These are phyloP conservation scores for Leptinotarsa tumamoca DNA, from an alignment of 2,888 invertebrate species.

Conservation along the genomic window DNA sequence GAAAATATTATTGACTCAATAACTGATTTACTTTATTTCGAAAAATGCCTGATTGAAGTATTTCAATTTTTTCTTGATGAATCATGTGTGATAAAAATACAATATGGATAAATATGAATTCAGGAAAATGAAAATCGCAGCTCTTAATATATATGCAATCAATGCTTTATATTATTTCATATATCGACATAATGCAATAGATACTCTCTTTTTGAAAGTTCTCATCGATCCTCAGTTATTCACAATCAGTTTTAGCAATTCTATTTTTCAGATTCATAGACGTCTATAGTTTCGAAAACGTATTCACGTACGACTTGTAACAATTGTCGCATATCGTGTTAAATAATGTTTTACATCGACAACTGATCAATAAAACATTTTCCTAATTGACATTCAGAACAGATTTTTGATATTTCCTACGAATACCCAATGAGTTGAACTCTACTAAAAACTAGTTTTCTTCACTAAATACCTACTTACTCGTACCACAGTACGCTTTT, in stretches of 20 bases:
- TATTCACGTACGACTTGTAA: conserved; percentile 34
- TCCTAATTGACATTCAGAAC: background rate
- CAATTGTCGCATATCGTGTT: conserved; percentile 36
- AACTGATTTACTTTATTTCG: too few relatives aligned
- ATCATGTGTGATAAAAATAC: too few relatives aligned
- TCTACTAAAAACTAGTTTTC: conserved; percentile 33
- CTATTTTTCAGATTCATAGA: background rate
- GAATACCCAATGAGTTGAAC: conserved; percentile 29
- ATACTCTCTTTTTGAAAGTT: too few relatives aligned
- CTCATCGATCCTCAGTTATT: background rate
- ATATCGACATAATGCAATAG: too few relatives aligned
- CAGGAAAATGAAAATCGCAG: too few relatives aligned
- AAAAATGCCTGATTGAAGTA: too few relatives aligned
- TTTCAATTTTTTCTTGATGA: too few relatives aligned
- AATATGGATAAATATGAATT: too few relatives aligned
- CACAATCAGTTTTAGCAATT: background rate
- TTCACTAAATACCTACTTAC: conserved; percentile 38
- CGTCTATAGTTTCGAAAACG: background rate
- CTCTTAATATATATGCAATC: too few relatives aligned
- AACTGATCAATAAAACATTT: conserved; percentile 32
- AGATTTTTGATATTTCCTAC: conserved; percentile 5
- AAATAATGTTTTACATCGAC: conserved; percentile 34
- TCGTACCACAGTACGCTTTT: conserved; percentile 5
- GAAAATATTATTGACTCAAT: too few relatives aligned
- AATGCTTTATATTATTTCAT: too few relatives aligned